Conservation (phyloP, 2,888 invertebrate genomes). For the Drosophila anceps region DNA sequence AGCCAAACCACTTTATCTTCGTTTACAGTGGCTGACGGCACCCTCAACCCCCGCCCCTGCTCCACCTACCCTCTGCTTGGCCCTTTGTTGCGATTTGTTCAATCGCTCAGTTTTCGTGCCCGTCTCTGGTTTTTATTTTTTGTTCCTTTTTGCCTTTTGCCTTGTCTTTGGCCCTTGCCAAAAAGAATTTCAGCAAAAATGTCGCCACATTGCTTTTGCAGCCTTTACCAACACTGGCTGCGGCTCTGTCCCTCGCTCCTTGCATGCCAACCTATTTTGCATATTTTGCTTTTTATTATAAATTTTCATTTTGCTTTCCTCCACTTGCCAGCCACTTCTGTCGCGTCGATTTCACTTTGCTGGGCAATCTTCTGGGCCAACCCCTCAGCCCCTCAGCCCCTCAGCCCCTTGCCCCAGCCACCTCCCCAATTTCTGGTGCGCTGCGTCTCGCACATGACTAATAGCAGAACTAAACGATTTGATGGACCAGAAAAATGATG, state of each 20-base stretch:
- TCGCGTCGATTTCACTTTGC: conserved; percentile 64
- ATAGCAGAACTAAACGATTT: conserved; percentile 85
- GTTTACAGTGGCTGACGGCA: conserved; percentile 31
- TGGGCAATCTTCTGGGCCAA: conserved; percentile 53
- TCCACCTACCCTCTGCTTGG: neutral
- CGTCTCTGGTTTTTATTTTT: neutral
- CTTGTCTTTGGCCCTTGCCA: conserved; percentile 57
- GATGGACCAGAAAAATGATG: conserved; percentile 84
- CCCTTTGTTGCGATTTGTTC: conserved; percentile 59
- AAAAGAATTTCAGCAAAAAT: conserved; percentile 72
- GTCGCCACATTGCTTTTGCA: conserved; percentile 72
- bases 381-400: neutral
- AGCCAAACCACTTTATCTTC: conserved; percentile 69
- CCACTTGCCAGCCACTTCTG: conserved; percentile 67
- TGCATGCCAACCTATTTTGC: conserved; percentile 69
- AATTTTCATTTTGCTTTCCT: conserved; percentile 76
- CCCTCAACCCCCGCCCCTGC: neutral
- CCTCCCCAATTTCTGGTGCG: conserved; percentile 11
- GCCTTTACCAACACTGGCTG: conserved; percentile 24
- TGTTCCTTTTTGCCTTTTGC: neutral
- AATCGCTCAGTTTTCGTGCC: conserved; percentile 34
- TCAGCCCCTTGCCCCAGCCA: neutral
- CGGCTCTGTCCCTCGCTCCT: neutral
- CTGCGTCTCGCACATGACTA: conserved; percentile 75
- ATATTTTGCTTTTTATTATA: conserved; percentile 80